These are phyloP conservation scores for Cottoperca gobio DNA, from an alignment of 2,797 vertebrate genomes.

Conservation along the genomic window DNA sequence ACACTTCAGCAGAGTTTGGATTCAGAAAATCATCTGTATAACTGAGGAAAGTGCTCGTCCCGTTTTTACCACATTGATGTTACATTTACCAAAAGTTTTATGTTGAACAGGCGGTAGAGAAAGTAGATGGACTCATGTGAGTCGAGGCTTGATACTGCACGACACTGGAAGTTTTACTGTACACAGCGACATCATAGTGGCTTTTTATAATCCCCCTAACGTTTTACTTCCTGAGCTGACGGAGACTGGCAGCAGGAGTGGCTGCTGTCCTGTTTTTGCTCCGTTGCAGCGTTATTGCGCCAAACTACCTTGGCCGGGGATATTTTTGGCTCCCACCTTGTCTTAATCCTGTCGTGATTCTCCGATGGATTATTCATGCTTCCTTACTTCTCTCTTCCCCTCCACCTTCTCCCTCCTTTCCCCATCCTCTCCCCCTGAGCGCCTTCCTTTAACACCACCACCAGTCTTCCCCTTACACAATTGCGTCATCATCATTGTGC, in stretches of 20 bases:
- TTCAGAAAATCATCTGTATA: background rate
- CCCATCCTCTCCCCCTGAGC: slow-evolving; percentile 14
- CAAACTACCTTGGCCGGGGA: slow-evolving; percentile 65
- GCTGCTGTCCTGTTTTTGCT: slow-evolving; percentile 69
- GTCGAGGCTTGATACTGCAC: background rate
- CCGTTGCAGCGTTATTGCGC: slow-evolving; percentile 60
- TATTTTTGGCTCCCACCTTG: slow-evolving; percentile 79
- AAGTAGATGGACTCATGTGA: background rate
- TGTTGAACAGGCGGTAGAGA: background rate
- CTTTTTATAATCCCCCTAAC: slow-evolving; percentile 56
- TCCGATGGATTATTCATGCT: slow-evolving; percentile 74
- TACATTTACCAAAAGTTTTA: background rate
- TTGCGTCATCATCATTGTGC: slow-evolving; percentile 24
- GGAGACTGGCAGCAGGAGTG: slow-evolving; percentile 68
- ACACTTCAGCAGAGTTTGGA: background rate
- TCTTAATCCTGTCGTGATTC: slow-evolving; percentile 78
- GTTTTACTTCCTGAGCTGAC: slow-evolving; percentile 65
- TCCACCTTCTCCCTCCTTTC: slow-evolving; percentile 32
- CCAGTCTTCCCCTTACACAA: slow-evolving; percentile 21
- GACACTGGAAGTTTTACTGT: slow-evolving; percentile 43
- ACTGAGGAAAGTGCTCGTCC: background rate
- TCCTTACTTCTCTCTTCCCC: slow-evolving; percentile 34
- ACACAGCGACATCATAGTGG: slow-evolving; percentile 35
- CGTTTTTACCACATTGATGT: background rate
- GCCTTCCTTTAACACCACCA: slow-evolving; percentile 20